Evolutionary conservation across 1,140 invertebrate species (phyloP).

Genomic region (Brachionus koreanus): DNA sequence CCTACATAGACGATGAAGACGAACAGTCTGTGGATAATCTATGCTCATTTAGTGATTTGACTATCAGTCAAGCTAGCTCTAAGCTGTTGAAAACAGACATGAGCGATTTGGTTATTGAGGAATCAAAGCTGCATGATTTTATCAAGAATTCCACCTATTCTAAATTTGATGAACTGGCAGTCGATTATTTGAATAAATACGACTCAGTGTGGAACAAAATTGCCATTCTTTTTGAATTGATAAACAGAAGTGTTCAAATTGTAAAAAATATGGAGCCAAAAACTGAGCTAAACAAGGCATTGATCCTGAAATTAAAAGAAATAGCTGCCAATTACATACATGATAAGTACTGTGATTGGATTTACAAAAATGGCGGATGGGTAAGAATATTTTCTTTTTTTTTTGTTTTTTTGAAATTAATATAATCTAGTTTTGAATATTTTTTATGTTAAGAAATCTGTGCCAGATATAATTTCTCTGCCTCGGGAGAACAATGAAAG

Average conservation of each 20-base stretch:
- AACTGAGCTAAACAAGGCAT: neutral
- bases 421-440: neutral
- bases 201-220: slow-evolving; percentile 29
- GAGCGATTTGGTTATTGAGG: neutral
- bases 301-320: slow-evolving; percentile 25
- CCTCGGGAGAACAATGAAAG: slow-evolving; percentile 9
- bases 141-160: neutral
- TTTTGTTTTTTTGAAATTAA: neutral
- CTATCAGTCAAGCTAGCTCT: neutral
- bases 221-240: slow-evolving; percentile 20
- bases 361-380: slow-evolving; percentile 40
- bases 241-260: slow-evolving; percentile 20
- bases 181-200: slow-evolving; percentile 13
- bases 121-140: neutral
- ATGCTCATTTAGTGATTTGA: neutral
- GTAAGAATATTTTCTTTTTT: neutral
- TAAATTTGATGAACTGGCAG: slow-evolving; percentile 18
- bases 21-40: neutral
- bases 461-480: slow-evolving; percentile 11
- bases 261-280: neutral
- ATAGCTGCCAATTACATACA: slow-evolving; percentile 34
- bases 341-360: slow-evolving; percentile 33
- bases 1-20: slow-evolving; percentile 27
- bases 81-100: slow-evolving; percentile 11
- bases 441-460: slow-evolving; percentile 8